Percentiles rank a stretch among this genome's conserved stretches.
Conservation (phyloP, 2,888 invertebrate species). For the Drosophila anomalata region DNA sequence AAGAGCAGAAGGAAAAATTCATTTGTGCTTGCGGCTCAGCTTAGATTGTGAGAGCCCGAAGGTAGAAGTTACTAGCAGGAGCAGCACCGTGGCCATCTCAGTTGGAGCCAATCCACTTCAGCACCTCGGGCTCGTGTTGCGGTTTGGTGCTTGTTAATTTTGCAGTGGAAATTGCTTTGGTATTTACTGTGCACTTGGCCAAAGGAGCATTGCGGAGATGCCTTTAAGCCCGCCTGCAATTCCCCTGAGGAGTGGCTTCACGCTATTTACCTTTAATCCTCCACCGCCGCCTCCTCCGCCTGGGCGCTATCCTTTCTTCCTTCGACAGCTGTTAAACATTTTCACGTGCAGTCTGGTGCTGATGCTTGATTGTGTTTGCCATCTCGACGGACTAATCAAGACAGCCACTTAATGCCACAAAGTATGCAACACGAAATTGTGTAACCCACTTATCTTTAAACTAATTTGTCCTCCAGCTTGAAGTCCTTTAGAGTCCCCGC, state of each 20-base stretch:
- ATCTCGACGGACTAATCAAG: conserved; percentile 71
- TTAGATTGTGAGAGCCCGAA: conserved; percentile 13
- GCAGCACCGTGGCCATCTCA: conserved; percentile 19
- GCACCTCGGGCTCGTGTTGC: conserved; percentile 47
- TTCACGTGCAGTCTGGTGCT: conserved; percentile 63
- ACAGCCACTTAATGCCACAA: conserved; percentile 65
- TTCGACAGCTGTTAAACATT: conserved; percentile 76
- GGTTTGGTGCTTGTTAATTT: conserved; percentile 79
- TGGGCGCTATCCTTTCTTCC: conserved; percentile 15
- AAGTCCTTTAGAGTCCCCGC: conserved; percentile 36
- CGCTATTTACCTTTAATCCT: conserved; percentile 50
- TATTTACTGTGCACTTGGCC: conserved; percentile 78
- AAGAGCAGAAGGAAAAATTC: conserved; percentile 41
- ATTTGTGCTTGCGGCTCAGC: conserved; percentile 46
- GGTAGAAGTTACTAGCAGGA: background rate
- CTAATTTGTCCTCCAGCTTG: conserved; percentile 68
- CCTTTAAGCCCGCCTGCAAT: conserved; percentile 27
- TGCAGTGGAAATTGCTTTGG: conserved; percentile 76
- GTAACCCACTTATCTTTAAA: conserved; percentile 79
- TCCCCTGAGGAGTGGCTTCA: conserved; percentile 31
- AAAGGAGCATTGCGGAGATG: conserved; percentile 68
- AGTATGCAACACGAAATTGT: conserved; percentile 74
- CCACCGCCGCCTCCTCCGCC: background rate
- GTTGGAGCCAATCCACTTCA: conserved; percentile 41
- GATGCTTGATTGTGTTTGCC: conserved; percentile 72